These are phyloP conservation scores for Abramis brama DNA, from an alignment of 2,113 vertebrate genomes.

Conservation along the genomic window DNA sequence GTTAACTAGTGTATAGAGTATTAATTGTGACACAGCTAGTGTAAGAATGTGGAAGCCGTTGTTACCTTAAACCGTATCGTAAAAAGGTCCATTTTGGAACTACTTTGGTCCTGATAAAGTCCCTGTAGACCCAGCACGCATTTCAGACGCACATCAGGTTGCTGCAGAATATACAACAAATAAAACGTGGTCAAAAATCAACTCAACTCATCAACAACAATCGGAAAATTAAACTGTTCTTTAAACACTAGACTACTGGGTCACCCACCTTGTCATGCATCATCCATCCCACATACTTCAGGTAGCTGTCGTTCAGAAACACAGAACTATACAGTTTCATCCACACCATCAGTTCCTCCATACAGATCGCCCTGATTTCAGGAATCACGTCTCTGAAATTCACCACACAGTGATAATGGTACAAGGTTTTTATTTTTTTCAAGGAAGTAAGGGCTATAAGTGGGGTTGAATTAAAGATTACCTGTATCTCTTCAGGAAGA, in stretches of 20 bases:
- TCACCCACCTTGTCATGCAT: conserved; percentile 85
- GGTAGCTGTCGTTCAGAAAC: conserved; percentile 87
- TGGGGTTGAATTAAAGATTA: conserved; percentile 62
- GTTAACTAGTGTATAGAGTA: not conserved
- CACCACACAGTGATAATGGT: not conserved
- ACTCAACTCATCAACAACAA: not conserved
- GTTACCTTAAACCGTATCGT: conserved; percentile 88
- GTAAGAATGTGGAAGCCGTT: not conserved
- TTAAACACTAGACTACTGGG: not conserved
- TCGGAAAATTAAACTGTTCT: not conserved
- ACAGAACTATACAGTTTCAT: conserved; percentile 82
- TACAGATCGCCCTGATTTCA: conserved; percentile 86
- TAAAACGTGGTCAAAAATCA: not conserved
- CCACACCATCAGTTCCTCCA: conserved; percentile 87
- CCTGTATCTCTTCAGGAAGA: conserved; percentile 88
- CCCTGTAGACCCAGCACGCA: conserved; percentile 83
- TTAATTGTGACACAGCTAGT: not conserved
- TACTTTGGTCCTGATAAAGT: conserved; percentile 80
- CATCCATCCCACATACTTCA: conserved; percentile 93
- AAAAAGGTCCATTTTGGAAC: conserved; percentile 87
- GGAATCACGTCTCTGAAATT: conserved; percentile 83
- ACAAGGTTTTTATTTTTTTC: not conserved
- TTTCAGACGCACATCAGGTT: conserved; percentile 86
- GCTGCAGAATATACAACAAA: conserved; percentile 68
- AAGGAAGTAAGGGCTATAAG: not conserved